Conservation (phyloP, 2,113 vertebrate species). For the Ammodytes dubius region DNA sequence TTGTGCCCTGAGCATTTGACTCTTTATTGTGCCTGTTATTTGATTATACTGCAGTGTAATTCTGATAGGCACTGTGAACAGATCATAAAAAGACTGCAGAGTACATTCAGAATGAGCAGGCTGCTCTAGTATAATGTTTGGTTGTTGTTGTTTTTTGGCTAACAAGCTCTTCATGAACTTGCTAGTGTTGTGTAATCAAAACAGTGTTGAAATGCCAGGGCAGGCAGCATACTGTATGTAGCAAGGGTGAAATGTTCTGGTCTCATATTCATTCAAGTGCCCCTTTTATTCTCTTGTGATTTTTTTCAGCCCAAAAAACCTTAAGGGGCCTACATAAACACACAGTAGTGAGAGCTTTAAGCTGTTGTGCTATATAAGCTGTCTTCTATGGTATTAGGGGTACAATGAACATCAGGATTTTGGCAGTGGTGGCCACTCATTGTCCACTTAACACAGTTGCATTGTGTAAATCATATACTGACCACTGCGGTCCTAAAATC, state of each 20-base stretch:
- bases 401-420: conserved; percentile 15
- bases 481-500: conserved; percentile 23
- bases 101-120: conserved; percentile 34
- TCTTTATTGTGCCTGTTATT: conserved; percentile 56
- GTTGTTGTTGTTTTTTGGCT: conserved; percentile 5
- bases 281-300: conserved; percentile 11
- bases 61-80: conserved; percentile 36
- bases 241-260: conserved; percentile 19
- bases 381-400: conserved; percentile 11
- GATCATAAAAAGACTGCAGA: conserved; percentile 24
- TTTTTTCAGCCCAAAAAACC: neutral
- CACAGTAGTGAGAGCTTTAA: conserved; percentile 7
- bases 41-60: conserved; percentile 54
- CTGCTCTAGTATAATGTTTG: conserved; percentile 6
- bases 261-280: conserved; percentile 35
- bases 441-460: conserved; percentile 8
- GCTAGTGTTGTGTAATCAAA: conserved; percentile 46
- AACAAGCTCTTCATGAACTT: conserved; percentile 37
- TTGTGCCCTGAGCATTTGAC: conserved; percentile 53
- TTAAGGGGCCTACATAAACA: neutral
- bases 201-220: conserved; percentile 23
- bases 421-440: neutral
- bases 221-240: neutral
- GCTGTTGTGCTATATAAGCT: neutral
- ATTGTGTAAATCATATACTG: conserved; percentile 3